These are phyloP conservation scores for Tragopan temminckii DNA, from an alignment of 2,797 vertebrate species.

Conservation along the genomic window DNA sequence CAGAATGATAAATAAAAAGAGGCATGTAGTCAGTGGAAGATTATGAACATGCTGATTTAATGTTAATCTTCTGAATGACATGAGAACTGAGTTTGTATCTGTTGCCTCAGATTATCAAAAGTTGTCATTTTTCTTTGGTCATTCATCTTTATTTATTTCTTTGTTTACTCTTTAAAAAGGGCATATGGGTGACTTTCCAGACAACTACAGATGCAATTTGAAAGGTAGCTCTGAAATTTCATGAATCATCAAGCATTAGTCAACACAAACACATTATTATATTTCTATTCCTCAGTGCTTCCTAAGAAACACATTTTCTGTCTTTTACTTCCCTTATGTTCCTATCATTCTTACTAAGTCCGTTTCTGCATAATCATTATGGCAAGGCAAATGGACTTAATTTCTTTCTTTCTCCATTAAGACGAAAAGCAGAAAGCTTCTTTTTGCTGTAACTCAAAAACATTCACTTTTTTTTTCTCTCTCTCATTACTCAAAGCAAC, in stretches of 20 bases:
- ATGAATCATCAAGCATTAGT: background rate
- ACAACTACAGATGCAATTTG: background rate
- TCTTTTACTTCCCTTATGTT: background rate
- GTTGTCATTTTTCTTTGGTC: background rate
- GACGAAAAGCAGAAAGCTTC: background rate
- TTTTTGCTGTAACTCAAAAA: background rate
- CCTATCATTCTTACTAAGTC: background rate
- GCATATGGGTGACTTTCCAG: background rate
- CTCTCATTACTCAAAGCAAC: background rate
- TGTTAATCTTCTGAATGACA: background rate
- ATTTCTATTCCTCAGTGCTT: background rate
- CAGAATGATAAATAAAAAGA: background rate
- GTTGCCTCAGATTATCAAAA: background rate
- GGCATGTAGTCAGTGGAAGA: background rate
- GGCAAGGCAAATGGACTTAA: background rate
- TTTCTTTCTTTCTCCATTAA: background rate
- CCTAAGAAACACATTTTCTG: background rate
- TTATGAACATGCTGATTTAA: background rate
- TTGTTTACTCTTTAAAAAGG: background rate
- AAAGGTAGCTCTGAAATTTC: background rate
- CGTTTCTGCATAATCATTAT: background rate
- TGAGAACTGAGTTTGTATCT: background rate
- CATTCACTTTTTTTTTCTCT: background rate
- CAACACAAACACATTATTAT: background rate
- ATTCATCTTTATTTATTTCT: background rate